phyloP scores from a whole-genome alignment of 2,113 vertebrate genomes.

The Camelus dromedarius region DNA sequence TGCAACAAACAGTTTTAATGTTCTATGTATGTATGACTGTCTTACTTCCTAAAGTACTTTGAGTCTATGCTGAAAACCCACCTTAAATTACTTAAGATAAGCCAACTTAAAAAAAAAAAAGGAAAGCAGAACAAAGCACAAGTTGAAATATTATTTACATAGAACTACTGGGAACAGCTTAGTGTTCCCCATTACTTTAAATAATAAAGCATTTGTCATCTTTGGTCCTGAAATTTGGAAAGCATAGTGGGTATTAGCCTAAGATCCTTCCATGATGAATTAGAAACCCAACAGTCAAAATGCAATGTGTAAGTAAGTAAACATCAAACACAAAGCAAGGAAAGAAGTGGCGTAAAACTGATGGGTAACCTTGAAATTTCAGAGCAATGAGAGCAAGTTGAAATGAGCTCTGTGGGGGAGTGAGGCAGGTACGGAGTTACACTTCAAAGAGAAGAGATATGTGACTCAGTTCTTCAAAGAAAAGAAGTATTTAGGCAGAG shows the following conservation, averaged over 20 bases:
- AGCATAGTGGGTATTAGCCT: neutral
- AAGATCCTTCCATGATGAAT: neutral
- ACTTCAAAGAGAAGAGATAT: neutral
- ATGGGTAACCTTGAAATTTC: neutral
- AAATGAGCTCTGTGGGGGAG: neutral
- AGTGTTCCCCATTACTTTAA: neutral
- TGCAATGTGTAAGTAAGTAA: neutral
- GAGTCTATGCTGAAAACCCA: conserved; percentile 2
- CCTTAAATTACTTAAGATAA: conserved; percentile 18
- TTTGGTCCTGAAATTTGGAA: neutral
- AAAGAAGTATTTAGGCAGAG: neutral
- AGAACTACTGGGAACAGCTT: neutral
- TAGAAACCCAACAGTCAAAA: neutral
- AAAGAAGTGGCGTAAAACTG: neutral
- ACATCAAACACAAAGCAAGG: neutral
- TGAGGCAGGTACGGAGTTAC: neutral
- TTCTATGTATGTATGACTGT: neutral
- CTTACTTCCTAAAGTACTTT: neutral
- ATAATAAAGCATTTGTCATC: neutral
- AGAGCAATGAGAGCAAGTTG: neutral
- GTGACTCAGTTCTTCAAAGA: neutral
- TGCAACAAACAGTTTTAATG: neutral
- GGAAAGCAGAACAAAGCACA: conserved; percentile 2
- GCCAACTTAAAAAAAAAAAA: neutral
- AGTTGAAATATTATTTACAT: neutral